Evolutionary conservation across 2,797 vertebrate genomes (phyloP).

Genomic region (Chelonia mydas): DNA sequence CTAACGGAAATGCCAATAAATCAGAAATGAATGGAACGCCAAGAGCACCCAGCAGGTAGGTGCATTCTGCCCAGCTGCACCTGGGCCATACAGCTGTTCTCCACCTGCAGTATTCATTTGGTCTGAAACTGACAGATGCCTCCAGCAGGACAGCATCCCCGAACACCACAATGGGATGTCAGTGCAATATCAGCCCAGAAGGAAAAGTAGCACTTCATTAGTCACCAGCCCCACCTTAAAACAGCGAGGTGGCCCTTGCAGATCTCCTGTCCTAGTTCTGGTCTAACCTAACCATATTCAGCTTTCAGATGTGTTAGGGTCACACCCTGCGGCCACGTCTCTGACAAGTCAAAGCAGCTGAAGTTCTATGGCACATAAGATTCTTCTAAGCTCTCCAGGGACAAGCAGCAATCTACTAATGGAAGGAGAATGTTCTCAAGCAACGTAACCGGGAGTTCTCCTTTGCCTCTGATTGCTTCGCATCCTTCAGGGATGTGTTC

Average conservation of each 20-base stretch:
- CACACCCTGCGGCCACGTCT: not conserved
- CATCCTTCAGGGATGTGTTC: not conserved
- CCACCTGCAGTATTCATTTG: too few species aligned
- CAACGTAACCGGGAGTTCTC: not conserved
- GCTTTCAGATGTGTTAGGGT: not conserved
- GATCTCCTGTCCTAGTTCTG: not conserved
- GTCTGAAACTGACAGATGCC: not conserved
- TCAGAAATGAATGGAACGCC: not conserved
- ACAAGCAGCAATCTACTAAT: not conserved
- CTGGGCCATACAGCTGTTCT: too few species aligned
- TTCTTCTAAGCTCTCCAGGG: not conserved
- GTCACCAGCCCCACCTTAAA: not conserved
- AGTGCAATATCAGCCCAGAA: not conserved
- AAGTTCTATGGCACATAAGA: not conserved
- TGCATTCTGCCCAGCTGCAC: not conserved
- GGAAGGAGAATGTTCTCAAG: not conserved
- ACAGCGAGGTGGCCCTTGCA: not conserved
- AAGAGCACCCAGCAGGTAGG: not conserved
- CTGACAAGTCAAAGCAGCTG: not conserved
- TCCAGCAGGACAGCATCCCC: not conserved
- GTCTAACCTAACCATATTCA: not conserved
- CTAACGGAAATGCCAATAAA: not conserved
- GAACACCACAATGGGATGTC: not conserved
- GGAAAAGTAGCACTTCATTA: not conserved
- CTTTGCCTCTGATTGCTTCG: not conserved